Percentiles rank a stretch among this genome's conserved stretches.
phyloP scores from a whole-genome alignment of 2,113 vertebrate species.

The Spilogale gracilis region DNA sequence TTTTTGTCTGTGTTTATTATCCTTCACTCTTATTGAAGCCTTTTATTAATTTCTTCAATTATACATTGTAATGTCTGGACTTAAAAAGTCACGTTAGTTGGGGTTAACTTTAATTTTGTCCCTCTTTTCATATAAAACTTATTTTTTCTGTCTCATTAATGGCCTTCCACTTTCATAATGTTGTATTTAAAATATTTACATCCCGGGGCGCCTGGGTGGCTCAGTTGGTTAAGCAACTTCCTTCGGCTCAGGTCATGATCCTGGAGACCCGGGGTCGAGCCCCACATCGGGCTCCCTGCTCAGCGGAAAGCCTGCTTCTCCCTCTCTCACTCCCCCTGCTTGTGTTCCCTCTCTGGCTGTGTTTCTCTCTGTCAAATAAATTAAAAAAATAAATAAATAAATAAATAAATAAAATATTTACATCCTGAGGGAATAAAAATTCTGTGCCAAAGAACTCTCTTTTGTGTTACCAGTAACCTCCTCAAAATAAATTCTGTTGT shows the following conservation, averaged over 20 bases:
- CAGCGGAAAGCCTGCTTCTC: too few relatives aligned
- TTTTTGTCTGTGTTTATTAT: background rate
- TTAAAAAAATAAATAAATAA: too few relatives aligned
- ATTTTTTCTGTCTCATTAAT: background rate
- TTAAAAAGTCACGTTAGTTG: background rate
- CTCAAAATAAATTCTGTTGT: background rate
- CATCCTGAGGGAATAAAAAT: background rate
- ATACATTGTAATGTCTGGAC: background rate
- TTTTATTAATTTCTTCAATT: background rate
- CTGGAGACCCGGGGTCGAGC: too few relatives aligned
- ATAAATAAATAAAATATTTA: constrained; percentile 20
- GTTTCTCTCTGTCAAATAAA: too few relatives aligned
- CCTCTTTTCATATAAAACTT: background rate
- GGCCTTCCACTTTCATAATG: background rate
- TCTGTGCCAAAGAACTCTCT: background rate
- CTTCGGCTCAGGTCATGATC: too few relatives aligned
- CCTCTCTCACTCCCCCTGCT: too few relatives aligned
- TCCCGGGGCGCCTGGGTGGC: too few relatives aligned
- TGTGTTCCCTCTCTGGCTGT: too few relatives aligned
- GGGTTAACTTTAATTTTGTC: background rate
- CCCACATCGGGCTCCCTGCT: too few relatives aligned
- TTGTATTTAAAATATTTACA: background rate
- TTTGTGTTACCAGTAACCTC: background rate
- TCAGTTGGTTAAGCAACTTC: too few relatives aligned
- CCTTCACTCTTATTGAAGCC: background rate